Conservation (phyloP, 2,113 vertebrate species). For the Sakesphorus luctuosus region DNA sequence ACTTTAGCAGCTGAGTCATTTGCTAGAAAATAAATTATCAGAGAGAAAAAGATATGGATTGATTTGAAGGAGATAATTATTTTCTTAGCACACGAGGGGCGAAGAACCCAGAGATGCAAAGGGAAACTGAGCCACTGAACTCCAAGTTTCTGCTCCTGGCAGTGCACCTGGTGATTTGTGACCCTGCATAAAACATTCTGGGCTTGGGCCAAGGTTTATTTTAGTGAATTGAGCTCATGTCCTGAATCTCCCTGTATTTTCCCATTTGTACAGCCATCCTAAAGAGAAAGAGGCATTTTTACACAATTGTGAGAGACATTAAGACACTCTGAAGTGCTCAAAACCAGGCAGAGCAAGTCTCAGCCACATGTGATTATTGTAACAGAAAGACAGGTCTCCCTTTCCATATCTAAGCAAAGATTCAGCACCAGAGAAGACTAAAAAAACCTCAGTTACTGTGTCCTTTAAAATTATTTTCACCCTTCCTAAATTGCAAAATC, state of each 20-base stretch:
- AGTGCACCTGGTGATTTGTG: not conserved
- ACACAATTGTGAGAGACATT: not conserved
- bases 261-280: not conserved
- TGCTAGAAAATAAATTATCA: not conserved
- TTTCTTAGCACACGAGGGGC: not conserved
- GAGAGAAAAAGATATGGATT: not conserved
- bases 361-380: accelerated
- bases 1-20: not conserved
- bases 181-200: not conserved
- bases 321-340: not conserved
- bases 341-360: not conserved
- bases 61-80: not conserved
- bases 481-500: not conserved
- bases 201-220: not conserved
- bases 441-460: not conserved
- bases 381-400: not conserved
- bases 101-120: not conserved
- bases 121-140: not conserved
- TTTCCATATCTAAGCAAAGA: not conserved
- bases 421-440: not conserved
- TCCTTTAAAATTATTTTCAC: not conserved
- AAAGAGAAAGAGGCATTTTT: not conserved
- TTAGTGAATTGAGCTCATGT: not conserved
- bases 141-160: not conserved
- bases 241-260: not conserved